phyloP scores from a whole-genome alignment of 2,888 invertebrate species.

The Raillietiella orientalis region DNA sequence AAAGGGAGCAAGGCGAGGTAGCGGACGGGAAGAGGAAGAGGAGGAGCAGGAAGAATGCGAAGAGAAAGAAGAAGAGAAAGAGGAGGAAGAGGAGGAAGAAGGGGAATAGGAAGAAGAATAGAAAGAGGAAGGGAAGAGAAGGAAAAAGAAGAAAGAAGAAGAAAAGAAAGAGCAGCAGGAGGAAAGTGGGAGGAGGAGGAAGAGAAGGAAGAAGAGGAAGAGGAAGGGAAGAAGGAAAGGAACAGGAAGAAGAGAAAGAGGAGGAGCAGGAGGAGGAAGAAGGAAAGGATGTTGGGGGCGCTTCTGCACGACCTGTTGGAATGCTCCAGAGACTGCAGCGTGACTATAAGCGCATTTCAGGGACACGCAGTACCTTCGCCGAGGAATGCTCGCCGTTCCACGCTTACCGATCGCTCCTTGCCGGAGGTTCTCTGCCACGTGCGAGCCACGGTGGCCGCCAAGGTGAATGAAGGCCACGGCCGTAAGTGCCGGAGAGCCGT shows the following conservation, averaged over 20 bases:
- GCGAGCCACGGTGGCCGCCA: no score
- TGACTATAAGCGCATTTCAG: no score
- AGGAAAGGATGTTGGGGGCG: no score
- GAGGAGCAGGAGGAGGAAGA: slow-evolving; percentile 2
- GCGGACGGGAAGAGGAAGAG: neutral
- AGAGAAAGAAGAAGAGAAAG: slow-evolving; percentile 3
- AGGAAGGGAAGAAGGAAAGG: slow-evolving; percentile 1
- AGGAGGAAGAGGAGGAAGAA: slow-evolving; percentile 1
- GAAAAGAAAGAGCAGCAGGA: neutral
- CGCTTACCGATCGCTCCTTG: no score
- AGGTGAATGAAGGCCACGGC: no score
- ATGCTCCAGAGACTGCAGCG: no score
- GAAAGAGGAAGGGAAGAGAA: slow-evolving; percentile 3
- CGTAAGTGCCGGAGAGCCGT: no score
- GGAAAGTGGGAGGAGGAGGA: neutral
- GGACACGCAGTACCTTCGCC: no score
- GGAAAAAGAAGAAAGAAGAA: slow-evolving; percentile 1
- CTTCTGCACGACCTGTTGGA: no score
- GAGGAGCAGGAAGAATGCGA: neutral
- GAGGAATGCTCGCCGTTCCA: no score
- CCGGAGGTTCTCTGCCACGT: no score
- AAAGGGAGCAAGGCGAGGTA: slow-evolving; percentile 1
- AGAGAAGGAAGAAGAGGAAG: slow-evolving; percentile 1
- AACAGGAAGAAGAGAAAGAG: neutral
- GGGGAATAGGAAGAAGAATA: neutral